phyloP scores from a whole-genome alignment of 2,113 vertebrate genomes.

The Peucedramus taeniatus region DNA sequence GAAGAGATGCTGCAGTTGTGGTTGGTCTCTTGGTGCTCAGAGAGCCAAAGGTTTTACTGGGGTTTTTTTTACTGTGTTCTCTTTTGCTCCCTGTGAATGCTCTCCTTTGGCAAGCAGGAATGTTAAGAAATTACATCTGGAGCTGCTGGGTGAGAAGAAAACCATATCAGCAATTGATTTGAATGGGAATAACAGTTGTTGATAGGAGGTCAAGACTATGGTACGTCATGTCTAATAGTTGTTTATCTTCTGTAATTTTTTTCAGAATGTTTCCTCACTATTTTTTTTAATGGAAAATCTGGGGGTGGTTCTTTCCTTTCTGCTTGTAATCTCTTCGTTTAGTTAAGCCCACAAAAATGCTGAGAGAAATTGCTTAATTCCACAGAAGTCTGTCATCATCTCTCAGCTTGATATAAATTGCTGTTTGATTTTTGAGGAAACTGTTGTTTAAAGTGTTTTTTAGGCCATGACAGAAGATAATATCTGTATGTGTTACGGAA shows the following conservation, averaged over 20 bases:
- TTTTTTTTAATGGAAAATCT: slow-evolving; percentile 36
- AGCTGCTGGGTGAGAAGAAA: slow-evolving; percentile 5
- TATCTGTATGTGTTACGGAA: background rate
- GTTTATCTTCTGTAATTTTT: background rate
- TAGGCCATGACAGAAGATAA: background rate
- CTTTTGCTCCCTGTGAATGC: background rate
- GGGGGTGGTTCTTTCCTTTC: slow-evolving; percentile 63
- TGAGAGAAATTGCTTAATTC: slow-evolving; percentile 53
- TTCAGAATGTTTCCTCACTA: background rate
- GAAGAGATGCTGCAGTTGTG: background rate
- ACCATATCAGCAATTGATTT: background rate
- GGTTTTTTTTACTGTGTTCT: background rate
- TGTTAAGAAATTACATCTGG: background rate
- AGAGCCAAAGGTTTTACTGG: background rate
- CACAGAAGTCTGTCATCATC: slow-evolving; percentile 36
- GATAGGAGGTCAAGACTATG: background rate
- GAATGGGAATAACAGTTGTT: background rate
- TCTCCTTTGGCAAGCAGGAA: background rate
- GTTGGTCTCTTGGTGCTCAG: background rate
- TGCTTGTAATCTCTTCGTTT: slow-evolving; percentile 46
- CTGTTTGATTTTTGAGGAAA: slow-evolving; percentile 9
- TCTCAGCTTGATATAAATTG: background rate
- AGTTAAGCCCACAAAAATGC: slow-evolving; percentile 62
- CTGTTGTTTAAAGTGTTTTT: background rate
- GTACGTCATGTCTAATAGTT: background rate